Conservation (phyloP, 2,888 invertebrate species). For the Ormyrus thymus region DNA sequence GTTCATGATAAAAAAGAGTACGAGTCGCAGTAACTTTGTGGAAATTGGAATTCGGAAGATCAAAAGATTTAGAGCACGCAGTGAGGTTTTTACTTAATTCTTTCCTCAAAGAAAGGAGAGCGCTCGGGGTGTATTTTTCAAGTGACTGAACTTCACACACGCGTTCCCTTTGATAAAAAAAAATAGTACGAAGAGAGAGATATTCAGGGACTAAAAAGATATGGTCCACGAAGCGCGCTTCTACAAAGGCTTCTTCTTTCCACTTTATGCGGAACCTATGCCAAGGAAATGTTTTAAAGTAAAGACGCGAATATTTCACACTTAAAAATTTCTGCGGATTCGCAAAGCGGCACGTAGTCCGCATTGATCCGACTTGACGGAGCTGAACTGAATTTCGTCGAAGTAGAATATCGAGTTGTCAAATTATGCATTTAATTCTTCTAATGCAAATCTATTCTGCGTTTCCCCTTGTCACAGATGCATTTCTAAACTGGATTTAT, state of each 20-base stretch:
- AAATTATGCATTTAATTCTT: too few relatives aligned
- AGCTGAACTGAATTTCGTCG: too few relatives aligned
- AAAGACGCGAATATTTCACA: slow-evolving; percentile 42
- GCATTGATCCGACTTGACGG: too few relatives aligned
- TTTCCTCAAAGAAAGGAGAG: slow-evolving; percentile 43
- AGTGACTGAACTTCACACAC: slow-evolving; percentile 45
- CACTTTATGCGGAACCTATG: slow-evolving; percentile 33
- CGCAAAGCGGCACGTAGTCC: background rate
- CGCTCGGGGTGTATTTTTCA: slow-evolving; percentile 31
- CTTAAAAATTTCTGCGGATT: slow-evolving; percentile 31
- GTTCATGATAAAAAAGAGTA: background rate
- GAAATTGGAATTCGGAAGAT: slow-evolving; percentile 27
- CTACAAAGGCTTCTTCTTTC: slow-evolving; percentile 45
- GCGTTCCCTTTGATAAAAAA: slow-evolving; percentile 43
- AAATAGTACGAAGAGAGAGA: slow-evolving; percentile 4
- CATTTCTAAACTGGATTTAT: too few relatives aligned
- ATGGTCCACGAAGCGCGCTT: slow-evolving; percentile 25
- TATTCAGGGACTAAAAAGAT: slow-evolving; percentile 45
- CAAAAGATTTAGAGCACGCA: slow-evolving; percentile 40
- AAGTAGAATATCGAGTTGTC: too few relatives aligned
- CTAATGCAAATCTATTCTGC: too few relatives aligned
- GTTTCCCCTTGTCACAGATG: too few relatives aligned
- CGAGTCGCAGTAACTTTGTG: background rate
- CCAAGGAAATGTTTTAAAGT: slow-evolving; percentile 25
- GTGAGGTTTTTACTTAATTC: slow-evolving; percentile 41